These are phyloP conservation scores for Hypercompe scribonia DNA, from an alignment of 2,888 invertebrate genomes.

Conservation along the genomic window DNA sequence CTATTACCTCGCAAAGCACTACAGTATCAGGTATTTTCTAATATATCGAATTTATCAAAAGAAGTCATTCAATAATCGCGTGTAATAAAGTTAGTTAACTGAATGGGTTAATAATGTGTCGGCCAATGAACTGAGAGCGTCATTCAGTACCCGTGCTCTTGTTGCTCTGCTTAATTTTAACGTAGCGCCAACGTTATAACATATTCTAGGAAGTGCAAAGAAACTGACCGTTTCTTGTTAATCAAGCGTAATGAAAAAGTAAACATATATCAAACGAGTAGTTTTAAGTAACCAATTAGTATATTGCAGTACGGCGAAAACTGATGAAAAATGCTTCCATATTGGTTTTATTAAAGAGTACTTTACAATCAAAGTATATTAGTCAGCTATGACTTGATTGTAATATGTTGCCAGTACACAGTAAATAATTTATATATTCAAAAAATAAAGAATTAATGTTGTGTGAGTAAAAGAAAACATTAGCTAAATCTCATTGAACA, in stretches of 20 bases:
- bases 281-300: conserved; percentile 18
- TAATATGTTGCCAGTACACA: too few species aligned
- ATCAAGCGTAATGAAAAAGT: conserved; percentile 36
- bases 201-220: conserved; percentile 40
- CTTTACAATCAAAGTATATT: too few species aligned
- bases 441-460: too few species aligned
- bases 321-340: background rate
- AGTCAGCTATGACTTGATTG: too few species aligned
- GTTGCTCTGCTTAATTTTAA: conserved; percentile 65
- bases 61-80: conserved; percentile 45
- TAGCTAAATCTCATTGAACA: too few species aligned
- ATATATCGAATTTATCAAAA: conserved; percentile 34
- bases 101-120: conserved; percentile 65
- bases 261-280: conserved; percentile 34
- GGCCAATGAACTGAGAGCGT: conserved; percentile 53
- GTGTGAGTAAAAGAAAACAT: too few species aligned
- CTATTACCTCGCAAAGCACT: conserved; percentile 16
- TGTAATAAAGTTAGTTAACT: conserved; percentile 54
- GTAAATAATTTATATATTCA: too few species aligned
- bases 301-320: conserved; percentile 42
- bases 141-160: conserved; percentile 61
- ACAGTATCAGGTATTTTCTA: conserved; percentile 14
- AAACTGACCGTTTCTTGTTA: conserved; percentile 30
- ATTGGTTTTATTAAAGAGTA: background rate
- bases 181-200: conserved; percentile 56